phyloP scores from a whole-genome alignment of 2,113 vertebrate genomes.

The Eurystomus gularis region DNA sequence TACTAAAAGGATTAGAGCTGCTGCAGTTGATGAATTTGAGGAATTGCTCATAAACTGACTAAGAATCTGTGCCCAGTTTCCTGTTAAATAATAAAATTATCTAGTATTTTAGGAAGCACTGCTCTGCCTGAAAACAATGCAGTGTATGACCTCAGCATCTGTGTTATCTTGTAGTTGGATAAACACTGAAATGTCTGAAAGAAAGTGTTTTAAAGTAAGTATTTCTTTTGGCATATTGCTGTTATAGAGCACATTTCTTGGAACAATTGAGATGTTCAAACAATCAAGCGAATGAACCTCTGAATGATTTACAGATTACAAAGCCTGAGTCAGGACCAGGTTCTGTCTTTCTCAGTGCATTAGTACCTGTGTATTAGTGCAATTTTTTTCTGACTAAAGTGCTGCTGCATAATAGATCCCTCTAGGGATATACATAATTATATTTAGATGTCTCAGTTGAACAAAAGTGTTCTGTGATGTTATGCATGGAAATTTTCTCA shows the following conservation, averaged over 20 bases:
- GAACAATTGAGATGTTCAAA: neutral
- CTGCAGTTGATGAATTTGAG: neutral
- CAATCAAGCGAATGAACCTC: neutral
- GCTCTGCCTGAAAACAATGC: neutral
- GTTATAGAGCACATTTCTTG: neutral
- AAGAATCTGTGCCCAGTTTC: constrained; percentile 3
- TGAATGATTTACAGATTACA: neutral
- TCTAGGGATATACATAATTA: neutral
- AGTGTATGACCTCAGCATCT: neutral
- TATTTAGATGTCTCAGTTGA: neutral
- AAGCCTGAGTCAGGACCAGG: neutral
- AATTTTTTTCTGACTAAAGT: neutral
- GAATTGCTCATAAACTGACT: neutral
- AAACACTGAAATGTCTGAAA: neutral
- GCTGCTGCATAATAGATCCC: neutral
- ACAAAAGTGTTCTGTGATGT: neutral
- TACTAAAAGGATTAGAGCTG: neutral
- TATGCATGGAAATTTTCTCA: neutral
- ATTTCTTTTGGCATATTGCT: neutral
- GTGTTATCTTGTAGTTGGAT: neutral
- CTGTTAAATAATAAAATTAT: neutral
- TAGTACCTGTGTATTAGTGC: neutral
- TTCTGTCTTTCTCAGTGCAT: neutral
- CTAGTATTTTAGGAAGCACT: neutral
- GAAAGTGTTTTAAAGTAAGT: neutral